These are phyloP conservation scores for Orthosia gracilis DNA, from an alignment of 2,888 invertebrate genomes.

Conservation along the genomic window DNA sequence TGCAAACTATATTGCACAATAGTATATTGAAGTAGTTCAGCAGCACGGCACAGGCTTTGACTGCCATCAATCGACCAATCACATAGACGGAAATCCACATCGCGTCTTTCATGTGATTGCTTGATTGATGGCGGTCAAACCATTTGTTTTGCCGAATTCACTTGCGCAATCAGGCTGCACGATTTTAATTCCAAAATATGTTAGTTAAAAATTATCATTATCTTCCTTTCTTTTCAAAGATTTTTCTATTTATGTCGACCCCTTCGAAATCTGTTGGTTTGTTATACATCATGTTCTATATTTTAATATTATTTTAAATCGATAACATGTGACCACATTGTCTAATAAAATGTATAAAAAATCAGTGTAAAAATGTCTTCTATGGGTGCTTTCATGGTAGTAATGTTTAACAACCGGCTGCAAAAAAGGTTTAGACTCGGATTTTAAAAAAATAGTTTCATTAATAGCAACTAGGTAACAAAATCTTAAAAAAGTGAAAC, in stretches of 20 bases:
- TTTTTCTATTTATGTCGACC: not conserved
- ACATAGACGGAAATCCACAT: no score
- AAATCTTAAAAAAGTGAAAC: not conserved
- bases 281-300: not conserved
- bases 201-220: not conserved
- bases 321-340: no score
- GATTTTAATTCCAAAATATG: not conserved
- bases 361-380: not conserved
- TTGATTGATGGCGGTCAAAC: no score
- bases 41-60: no score
- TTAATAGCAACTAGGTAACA: not conserved
- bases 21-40: not conserved
- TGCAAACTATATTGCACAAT: not conserved
- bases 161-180: no score
- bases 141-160: no score
- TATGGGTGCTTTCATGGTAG: not conserved
- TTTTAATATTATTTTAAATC: not conserved
- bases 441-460: not conserved
- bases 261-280: not conserved
- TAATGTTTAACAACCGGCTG: constrained; percentile 1
- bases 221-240: not conserved
- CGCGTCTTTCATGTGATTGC: no score
- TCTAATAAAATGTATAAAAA: no score
- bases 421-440: not conserved
- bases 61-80: no score